Evolutionary conservation across 2,888 invertebrate species (phyloP).

Genomic region (Acronicta alni): DNA sequence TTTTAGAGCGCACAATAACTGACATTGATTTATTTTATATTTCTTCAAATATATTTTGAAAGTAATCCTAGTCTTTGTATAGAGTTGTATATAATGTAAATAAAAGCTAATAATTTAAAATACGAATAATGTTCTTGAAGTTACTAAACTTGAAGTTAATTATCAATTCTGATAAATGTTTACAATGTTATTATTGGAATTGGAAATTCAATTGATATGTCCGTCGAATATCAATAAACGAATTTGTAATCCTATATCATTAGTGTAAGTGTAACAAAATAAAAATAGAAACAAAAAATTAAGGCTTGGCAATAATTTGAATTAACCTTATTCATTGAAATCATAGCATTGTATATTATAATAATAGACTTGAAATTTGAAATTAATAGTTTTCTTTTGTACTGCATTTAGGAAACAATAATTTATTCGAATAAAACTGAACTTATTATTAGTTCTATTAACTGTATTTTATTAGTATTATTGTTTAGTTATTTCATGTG

Average conservation of each 20-base stretch:
- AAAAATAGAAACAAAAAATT: constrained; percentile 73
- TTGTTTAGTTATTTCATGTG: constrained; percentile 79
- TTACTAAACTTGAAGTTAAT: constrained; percentile 61
- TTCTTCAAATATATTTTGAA: constrained; percentile 66
- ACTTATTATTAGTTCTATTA: constrained; percentile 46
- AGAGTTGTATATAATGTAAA: constrained; percentile 80
- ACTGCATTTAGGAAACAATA: constrained; percentile 36
- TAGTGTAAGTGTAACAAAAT: constrained; percentile 75
- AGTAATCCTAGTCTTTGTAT: constrained; percentile 84
- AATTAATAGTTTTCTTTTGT: constrained; percentile 31
- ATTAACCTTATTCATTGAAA: constrained; percentile 54
- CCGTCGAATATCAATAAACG: constrained; percentile 86
- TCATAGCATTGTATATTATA: constrained; percentile 54
- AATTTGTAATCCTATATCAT: constrained; percentile 87
- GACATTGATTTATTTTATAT: constrained; percentile 57
- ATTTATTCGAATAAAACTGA: constrained; percentile 44
- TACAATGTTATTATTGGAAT: constrained; percentile 81
- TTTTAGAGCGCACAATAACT: constrained; percentile 55
- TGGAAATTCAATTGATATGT: constrained; percentile 83
- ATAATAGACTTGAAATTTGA: constrained; percentile 38
- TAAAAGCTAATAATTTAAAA: constrained; percentile 59
- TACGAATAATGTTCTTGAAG: constrained; percentile 51
- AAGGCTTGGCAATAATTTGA: constrained; percentile 87
- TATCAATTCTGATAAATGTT: constrained; percentile 76
- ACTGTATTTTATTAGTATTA: constrained; percentile 54